Evolutionary conservation across 1,140 invertebrate genomes (phyloP).

Genomic region (Leptopilina boulardi): DNA sequence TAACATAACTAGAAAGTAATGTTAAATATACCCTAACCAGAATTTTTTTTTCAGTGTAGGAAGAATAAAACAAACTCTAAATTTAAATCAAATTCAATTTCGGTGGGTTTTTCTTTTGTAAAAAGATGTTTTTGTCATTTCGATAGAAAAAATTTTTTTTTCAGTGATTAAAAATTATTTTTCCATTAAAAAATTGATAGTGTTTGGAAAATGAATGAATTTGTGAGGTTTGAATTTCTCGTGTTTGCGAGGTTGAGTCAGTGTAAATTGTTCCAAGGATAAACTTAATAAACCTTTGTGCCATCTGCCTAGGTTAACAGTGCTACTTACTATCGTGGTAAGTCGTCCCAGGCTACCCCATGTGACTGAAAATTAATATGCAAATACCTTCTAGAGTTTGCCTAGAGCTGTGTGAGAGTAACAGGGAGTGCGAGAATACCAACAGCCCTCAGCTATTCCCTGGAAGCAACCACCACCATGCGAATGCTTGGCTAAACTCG

Average conservation of each 20-base stretch:
- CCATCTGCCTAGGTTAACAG: conserved; percentile 31
- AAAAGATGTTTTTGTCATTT: too few relatives aligned
- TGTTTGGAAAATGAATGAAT: neutral
- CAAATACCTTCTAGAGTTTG: conserved; percentile 55
- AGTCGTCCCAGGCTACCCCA: conserved; percentile 46
- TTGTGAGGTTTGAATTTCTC: neutral
- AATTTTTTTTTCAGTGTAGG: too few relatives aligned
- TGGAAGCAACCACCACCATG: conserved; percentile 36
- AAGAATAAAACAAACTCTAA: too few relatives aligned
- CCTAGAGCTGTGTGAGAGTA: conserved; percentile 27
- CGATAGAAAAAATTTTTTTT: too few relatives aligned
- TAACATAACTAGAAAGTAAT: too few relatives aligned
- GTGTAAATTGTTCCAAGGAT: conserved; percentile 30
- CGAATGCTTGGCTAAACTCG: conserved; percentile 46
- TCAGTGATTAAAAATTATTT: too few relatives aligned
- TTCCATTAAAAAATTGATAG: neutral
- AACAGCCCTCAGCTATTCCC: conserved; percentile 29
- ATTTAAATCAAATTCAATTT: too few relatives aligned
- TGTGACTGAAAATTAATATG: conserved; percentile 65
- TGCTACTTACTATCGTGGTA: conserved; percentile 38
- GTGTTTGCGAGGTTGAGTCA: neutral
- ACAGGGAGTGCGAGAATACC: conserved; percentile 38
- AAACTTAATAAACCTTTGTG: conserved; percentile 17
- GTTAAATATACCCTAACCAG: too few relatives aligned
- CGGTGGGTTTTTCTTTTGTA: too few relatives aligned